Evolutionary conservation across 2,113 vertebrate species (phyloP).

Genomic region (Thermophis baileyi): DNA sequence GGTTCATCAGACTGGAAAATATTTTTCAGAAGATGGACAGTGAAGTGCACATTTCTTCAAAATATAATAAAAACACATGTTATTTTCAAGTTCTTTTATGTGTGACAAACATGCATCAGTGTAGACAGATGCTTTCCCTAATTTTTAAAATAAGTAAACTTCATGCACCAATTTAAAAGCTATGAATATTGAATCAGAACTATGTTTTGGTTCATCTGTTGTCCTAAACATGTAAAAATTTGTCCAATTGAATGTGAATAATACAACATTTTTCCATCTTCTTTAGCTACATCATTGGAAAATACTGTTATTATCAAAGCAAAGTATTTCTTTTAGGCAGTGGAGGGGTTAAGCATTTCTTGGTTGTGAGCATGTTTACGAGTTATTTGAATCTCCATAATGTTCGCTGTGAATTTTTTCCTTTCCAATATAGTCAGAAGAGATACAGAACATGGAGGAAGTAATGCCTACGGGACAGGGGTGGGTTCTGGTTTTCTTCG

Average conservation of each 20-base stretch:
- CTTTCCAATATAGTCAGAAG: neutral
- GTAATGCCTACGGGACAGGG: too few species aligned
- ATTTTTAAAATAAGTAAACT: neutral
- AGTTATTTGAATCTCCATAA: neutral
- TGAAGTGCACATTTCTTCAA: neutral
- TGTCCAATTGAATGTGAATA: neutral
- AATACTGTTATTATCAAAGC: neutral
- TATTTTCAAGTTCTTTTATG: neutral
- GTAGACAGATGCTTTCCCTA: neutral
- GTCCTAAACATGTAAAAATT: neutral
- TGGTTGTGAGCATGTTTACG: neutral
- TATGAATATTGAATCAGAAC: neutral
- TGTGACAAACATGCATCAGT: neutral
- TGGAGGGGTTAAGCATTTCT: neutral
- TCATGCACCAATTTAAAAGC: neutral
- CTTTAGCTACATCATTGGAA: neutral
- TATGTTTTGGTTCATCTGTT: neutral
- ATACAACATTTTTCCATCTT: neutral
- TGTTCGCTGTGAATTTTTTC: neutral
- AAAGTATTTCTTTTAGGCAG: neutral
- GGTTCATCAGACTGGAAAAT: neutral
- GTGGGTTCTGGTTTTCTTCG: too few species aligned
- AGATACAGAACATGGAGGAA: neutral
- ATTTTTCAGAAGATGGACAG: neutral
- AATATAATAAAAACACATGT: neutral